Percentiles rank a stretch among this genome's conserved stretches.
These are phyloP conservation scores for Gobio occitaniae DNA, from an alignment of 2,797 vertebrate genomes.

Conservation along the genomic window DNA sequence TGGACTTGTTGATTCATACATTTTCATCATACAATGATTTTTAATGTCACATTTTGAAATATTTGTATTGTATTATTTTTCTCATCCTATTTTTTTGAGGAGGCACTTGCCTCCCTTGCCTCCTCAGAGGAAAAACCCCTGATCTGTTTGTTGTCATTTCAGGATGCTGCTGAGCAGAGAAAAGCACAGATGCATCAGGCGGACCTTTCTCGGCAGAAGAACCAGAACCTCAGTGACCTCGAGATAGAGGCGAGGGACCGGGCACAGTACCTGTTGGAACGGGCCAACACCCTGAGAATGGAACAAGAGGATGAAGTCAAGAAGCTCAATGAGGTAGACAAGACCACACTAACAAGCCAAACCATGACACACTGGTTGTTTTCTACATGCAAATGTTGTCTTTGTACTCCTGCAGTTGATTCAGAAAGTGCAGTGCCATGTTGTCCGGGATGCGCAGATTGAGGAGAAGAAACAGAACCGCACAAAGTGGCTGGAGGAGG, in stretches of 20 bases:
- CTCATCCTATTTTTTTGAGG: background rate
- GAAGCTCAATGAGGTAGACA: slow-evolving; percentile 80
- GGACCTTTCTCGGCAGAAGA: slow-evolving; percentile 72
- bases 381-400: background rate
- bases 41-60: no score
- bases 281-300: slow-evolving; percentile 76
- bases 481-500: slow-evolving; percentile 81
- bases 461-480: slow-evolving; percentile 84
- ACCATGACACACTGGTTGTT: background rate
- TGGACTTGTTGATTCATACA: no score
- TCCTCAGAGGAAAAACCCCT: background rate
- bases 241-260: slow-evolving; percentile 80
- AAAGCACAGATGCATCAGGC: slow-evolving; percentile 77
- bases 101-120: no score
- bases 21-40: no score
- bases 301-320: slow-evolving; percentile 91
- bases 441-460: slow-evolving; percentile 86
- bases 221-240: slow-evolving; percentile 78
- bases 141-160: slow-evolving; percentile 9
- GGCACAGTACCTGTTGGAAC: slow-evolving; percentile 78
- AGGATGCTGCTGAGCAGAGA: slow-evolving; percentile 78
- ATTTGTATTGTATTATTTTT: no score
- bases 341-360: background rate
- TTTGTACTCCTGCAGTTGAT: slow-evolving; percentile 77
- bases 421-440: slow-evolving; percentile 86